These are phyloP conservation scores for Pandemis cinnamomeana DNA, from an alignment of 2,888 invertebrate genomes.

Conservation along the genomic window DNA sequence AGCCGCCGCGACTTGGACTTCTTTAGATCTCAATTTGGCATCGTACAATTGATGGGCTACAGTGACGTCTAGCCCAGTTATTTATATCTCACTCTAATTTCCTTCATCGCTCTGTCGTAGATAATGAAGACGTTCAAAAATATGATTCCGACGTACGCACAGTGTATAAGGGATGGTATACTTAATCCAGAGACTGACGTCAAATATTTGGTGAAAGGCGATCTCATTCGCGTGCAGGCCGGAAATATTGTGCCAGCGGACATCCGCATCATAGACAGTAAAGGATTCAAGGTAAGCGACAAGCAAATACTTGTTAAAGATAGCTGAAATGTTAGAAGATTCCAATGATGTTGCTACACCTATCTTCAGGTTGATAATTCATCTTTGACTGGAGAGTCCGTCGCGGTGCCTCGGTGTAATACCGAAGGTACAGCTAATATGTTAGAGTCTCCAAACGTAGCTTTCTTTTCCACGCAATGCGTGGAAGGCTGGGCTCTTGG, in stretches of 20 bases:
- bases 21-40: too few species aligned
- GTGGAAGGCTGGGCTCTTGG: slow-evolving; percentile 96
- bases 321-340: neutral
- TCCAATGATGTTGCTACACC: too few species aligned
- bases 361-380: slow-evolving; percentile 92
- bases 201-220: slow-evolving; percentile 96
- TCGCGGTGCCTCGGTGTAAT: slow-evolving; percentile 93
- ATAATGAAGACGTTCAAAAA: slow-evolving; percentile 99
- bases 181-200: slow-evolving; percentile 92
- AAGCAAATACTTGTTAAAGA: neutral
- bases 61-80: too few species aligned
- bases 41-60: too few species aligned
- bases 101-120: slow-evolving; percentile 64
- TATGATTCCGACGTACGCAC: slow-evolving; percentile 96
- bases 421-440: slow-evolving; percentile 96
- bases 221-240: slow-evolving; percentile 93
- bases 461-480: slow-evolving; percentile 97
- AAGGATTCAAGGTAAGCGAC: slow-evolving; percentile 89
- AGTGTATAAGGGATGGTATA: slow-evolving; percentile 93
- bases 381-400: slow-evolving; percentile 96
- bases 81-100: too few species aligned
- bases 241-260: slow-evolving; percentile 99
- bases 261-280: slow-evolving; percentile 96
- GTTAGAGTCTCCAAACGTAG: slow-evolving; percentile 95
- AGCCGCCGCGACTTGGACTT: too few species aligned